Evolutionary conservation across 2,113 vertebrate genomes (phyloP), one percentile per base, ranked within the genome.

Genomic region (Indicator maculatus): DNA sequence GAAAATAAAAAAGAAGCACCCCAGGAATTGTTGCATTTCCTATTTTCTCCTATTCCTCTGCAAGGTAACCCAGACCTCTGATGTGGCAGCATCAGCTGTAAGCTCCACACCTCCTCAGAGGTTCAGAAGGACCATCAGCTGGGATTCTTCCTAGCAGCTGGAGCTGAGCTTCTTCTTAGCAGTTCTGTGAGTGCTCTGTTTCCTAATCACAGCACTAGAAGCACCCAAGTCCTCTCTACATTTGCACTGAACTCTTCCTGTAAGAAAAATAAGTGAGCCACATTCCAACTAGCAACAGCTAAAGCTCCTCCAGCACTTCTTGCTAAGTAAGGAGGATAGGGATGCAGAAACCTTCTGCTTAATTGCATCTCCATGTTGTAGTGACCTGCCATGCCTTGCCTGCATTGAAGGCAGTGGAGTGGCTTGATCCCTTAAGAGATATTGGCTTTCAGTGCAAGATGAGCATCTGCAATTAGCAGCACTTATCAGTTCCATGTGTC

Each of bases 391-490:
- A 52, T 79, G 89, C 53, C 66, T 83, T 92, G 82, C 59, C 74
- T 5, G 0, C 4, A 8, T 7, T 86, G 84, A 65, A 86, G 84
- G 72, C 86, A 89, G 80, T 36, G 20, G 90, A 88, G 92, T 73
- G 63, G 67, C 92, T 81, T 50, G 71, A 92, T 95, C 80, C 71
- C 89, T 94, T 85, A 9, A 39, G 47, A 91, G 81, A 84, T 31
- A 47, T 1, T 19, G 74, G 66, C 83, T 89, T 50, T 61, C 53
- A 38, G 89, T n/a, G 78, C 45, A 74, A 79, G 90, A 85, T 12
- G 75, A 96, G 92, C 88, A 88, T 70, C 94, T 90, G 89, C 93
- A 97, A 95, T 96, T 96, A 97, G 92, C 55, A 50, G 83, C 87
- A 85, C 60, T n/a, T 65, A 31, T 12, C 27, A 14, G 60, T 38